A percentile compares a stretch with the other conserved stretches of the same genome.
Evolutionary conservation across 2,888 invertebrate genomes (phyloP).

Genomic region (Cyclophora punctaria): DNA sequence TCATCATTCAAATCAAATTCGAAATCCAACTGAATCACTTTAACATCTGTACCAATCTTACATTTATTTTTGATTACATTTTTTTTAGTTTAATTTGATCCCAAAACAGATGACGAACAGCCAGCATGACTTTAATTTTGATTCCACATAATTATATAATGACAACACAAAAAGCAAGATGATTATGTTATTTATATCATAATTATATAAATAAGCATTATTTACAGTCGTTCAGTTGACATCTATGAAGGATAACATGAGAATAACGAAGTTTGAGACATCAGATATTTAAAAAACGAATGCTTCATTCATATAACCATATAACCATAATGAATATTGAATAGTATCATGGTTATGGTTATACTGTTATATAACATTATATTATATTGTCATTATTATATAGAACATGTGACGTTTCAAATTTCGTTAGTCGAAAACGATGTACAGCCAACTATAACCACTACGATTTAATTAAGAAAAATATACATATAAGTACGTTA

Average conservation of each 20-base stretch:
- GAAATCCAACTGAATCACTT: background rate
- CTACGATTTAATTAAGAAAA: constrained; percentile 67
- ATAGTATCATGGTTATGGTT: too few relatives aligned
- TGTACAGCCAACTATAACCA: constrained; percentile 35
- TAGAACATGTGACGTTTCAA: background rate
- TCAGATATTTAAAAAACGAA: too few relatives aligned
- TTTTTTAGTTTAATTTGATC: constrained; percentile 46
- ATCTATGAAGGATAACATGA: background rate
- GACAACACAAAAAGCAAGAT: constrained; percentile 30
- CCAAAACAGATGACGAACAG: constrained; percentile 56
- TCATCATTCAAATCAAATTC: too few relatives aligned
- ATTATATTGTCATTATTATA: too few relatives aligned
- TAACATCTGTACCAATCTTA: constrained; percentile 12
- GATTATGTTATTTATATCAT: constrained; percentile 15
- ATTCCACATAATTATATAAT: constrained; percentile 23
- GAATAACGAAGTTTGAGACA: too few relatives aligned
- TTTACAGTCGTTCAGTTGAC: constrained; percentile 17
- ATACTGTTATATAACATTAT: too few relatives aligned
- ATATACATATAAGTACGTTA: constrained; percentile 52
- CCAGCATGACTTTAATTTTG: constrained; percentile 31
- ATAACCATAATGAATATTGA: too few relatives aligned
- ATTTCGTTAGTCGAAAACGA: constrained; percentile 1
- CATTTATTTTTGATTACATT: constrained; percentile 18
- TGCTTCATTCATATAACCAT: too few relatives aligned
- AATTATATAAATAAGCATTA: constrained; percentile 25